phyloP scores from a whole-genome alignment of 1,140 invertebrate species.

The Diorhabda elongata region DNA sequence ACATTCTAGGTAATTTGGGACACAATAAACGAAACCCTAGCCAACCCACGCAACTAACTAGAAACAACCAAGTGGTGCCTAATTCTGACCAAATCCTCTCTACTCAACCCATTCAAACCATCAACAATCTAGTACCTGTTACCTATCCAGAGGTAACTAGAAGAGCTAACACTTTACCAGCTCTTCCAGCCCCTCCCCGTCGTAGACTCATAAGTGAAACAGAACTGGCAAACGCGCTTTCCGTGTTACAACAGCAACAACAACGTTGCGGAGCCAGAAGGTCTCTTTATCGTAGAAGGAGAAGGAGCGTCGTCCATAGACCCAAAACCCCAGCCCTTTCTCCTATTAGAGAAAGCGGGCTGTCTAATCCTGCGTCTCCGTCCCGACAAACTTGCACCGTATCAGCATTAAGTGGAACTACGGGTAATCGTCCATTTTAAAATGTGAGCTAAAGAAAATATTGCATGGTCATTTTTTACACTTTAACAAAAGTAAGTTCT shows the following conservation, averaged over 20 bases:
- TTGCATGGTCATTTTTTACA: too few relatives aligned
- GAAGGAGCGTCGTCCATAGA: conserved; percentile 42
- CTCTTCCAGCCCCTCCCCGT: conserved; percentile 37
- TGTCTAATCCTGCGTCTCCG: conserved; percentile 67
- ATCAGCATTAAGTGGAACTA: conserved; percentile 32
- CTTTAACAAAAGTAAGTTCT: too few relatives aligned
- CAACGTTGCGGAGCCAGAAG: conserved; percentile 29
- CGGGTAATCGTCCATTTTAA: conserved; percentile 38
- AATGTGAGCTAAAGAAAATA: conserved; percentile 2
- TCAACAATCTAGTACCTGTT: conserved; percentile 39
- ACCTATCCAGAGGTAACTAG: conserved; percentile 31
- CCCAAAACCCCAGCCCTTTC: conserved; percentile 59
- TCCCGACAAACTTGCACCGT: conserved; percentile 49
- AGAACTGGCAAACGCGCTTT: conserved; percentile 41
- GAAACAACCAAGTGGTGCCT: conserved; percentile 46
- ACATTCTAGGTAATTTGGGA: conserved; percentile 35
- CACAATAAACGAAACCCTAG: conserved; percentile 28
- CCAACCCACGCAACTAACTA: conserved; percentile 22
- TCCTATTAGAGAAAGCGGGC: conserved; percentile 68
- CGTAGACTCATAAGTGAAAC: conserved; percentile 40
- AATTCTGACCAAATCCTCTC: conserved; percentile 10
- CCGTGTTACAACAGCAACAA: conserved; percentile 38
- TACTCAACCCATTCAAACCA: conserved; percentile 32
- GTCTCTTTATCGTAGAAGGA: conserved; percentile 37
- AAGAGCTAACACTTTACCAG: conserved; percentile 31